Base-by-base conservation (phyloP, 1,140 invertebrate genomes). In the Neodiprion pinetum region DNA sequence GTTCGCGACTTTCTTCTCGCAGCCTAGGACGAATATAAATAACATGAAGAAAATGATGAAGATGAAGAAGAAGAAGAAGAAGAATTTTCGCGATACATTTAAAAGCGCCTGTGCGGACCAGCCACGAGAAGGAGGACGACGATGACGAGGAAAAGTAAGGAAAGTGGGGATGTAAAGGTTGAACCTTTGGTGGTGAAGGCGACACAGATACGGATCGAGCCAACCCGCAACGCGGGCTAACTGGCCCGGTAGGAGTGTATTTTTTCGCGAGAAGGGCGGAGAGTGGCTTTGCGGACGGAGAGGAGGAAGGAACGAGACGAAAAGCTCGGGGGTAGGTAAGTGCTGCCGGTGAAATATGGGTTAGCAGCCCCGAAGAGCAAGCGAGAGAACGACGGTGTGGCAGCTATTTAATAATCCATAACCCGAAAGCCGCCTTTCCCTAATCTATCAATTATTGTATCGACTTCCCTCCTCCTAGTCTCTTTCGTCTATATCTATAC, bases 301-400 rank as follows among this genome's bases (percentile, higher is more conserved):
- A 78, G 80, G 84, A 88, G 86, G 86, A 88, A 85, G 80, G 53
- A 61, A 61, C 53, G 53, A 17, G 83, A 76, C 78, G 79, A 75
- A 40, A 40, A 40, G 28, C 28, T 40, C 28, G 28, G 28, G 28
- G 28, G 28, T 40, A 40, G 78, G 78, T 86, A 86, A 85, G 85
- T 84, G 83, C 83, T 84, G 28, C 79, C 82, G 73, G 79, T 87
- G 86, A 87, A 87, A 87, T 87, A 88, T 87, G 85, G 86, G 86
- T 87, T 88, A 87, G 78, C 82, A 70, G 87, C 53, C 53, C 11
- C 53, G n/a, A 12, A 12, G 53, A 14, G n/a, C 5, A 17, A 17
- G 53, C n/a, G 53, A 61, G 53, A 61, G 11, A 17, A 17, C 53
- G 53, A 12, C 11, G n/a, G 53, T 40, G 28, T 40, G 28, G 28